A percentile compares a stretch with the other conserved stretches of the same genome.
These are phyloP conservation scores for Odontomachus brunneus DNA, from an alignment of 1,140 invertebrate species.

Conservation along the genomic window DNA sequence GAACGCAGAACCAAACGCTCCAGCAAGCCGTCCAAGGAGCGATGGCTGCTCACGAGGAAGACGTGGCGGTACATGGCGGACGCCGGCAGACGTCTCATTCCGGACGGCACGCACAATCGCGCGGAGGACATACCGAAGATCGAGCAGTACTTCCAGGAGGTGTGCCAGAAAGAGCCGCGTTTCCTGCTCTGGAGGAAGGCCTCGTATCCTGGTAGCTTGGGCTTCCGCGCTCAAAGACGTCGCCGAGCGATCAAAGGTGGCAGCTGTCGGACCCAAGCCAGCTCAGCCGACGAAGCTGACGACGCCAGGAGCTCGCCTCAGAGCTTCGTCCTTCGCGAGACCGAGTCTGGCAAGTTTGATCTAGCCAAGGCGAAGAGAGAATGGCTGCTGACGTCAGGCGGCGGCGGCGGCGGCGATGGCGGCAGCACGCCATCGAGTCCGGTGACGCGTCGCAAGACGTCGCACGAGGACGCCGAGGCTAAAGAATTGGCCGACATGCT, in stretches of 20 bases:
- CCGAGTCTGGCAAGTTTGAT: slow-evolving; percentile 88
- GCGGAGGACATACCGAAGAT: slow-evolving; percentile 91
- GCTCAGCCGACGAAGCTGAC: slow-evolving; percentile 88
- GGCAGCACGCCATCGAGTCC: slow-evolving; percentile 77
- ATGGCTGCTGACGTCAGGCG: slow-evolving; percentile 81
- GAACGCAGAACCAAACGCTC: slow-evolving; percentile 79
- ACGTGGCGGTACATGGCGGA: slow-evolving; percentile 96
- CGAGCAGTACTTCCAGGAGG: slow-evolving; percentile 93
- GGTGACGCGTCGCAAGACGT: slow-evolving; percentile 58
- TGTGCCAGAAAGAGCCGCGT: slow-evolving; percentile 91
- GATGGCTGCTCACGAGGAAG: slow-evolving; percentile 94
- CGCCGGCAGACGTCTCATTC: slow-evolving; percentile 93
- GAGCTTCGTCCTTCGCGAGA: slow-evolving; percentile 84
- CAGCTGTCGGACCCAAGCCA: slow-evolving; percentile 87
- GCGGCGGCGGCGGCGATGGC: slow-evolving; percentile 61
- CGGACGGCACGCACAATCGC: slow-evolving; percentile 90
- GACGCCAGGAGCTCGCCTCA: slow-evolving; percentile 84
- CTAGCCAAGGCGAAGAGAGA: slow-evolving; percentile 89
- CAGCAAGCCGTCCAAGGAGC: slow-evolving; percentile 88
- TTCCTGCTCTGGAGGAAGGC: slow-evolving; percentile 93
- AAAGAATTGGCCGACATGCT: slow-evolving; percentile 88
- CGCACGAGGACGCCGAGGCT: slow-evolving; percentile 85
- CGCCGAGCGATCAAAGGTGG: slow-evolving; percentile 87
- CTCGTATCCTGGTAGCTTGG: slow-evolving; percentile 90
- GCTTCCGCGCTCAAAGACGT: slow-evolving; percentile 86